A percentile compares a stretch with the other conserved stretches of the same genome.
Conservation (phyloP, 2,113 vertebrate genomes). For the Callithrix jacchus region DNA sequence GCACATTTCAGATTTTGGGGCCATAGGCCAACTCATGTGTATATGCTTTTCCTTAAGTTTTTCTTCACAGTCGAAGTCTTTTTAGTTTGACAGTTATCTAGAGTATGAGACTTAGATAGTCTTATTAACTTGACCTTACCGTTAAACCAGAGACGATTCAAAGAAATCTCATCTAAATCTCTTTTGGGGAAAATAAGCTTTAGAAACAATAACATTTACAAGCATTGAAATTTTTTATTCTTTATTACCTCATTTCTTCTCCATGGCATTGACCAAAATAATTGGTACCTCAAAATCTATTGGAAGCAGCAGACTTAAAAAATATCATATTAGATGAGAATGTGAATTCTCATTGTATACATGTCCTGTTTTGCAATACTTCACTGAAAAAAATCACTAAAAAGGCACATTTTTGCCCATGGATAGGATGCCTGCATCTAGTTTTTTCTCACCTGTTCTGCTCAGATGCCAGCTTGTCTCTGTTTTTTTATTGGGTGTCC, state of each 20-base stretch:
- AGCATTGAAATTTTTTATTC: conserved; percentile 64
- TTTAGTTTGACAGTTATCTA: not conserved
- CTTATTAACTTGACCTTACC: not conserved
- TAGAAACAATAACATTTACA: conserved; percentile 69
- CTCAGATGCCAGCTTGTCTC: conserved; percentile 30
- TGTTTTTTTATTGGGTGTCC: not conserved
- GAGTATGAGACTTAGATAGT: not conserved
- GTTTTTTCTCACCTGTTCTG: conserved; percentile 44
- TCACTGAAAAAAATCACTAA: conserved; percentile 62
- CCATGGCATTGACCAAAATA: conserved; percentile 71
- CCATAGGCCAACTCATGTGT: not conserved
- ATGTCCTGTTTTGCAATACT: conserved; percentile 74
- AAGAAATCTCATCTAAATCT: not conserved
- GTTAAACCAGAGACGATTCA: not conserved
- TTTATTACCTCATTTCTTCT: conserved; percentile 63
- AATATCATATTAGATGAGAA: conserved; percentile 47
- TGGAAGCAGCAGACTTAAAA: conserved; percentile 76
- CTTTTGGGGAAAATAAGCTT: conserved; percentile 48
- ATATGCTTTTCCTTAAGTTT: not conserved
- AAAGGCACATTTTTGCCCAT: not conserved
- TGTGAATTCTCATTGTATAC: conserved; percentile 67
- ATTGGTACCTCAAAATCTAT: conserved; percentile 69
- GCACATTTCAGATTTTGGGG: not conserved
- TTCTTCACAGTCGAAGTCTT: not conserved
- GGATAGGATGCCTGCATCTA: not conserved